These are phyloP conservation scores for Lontra canadensis DNA, from an alignment of 2,113 vertebrate genomes.

Conservation along the genomic window DNA sequence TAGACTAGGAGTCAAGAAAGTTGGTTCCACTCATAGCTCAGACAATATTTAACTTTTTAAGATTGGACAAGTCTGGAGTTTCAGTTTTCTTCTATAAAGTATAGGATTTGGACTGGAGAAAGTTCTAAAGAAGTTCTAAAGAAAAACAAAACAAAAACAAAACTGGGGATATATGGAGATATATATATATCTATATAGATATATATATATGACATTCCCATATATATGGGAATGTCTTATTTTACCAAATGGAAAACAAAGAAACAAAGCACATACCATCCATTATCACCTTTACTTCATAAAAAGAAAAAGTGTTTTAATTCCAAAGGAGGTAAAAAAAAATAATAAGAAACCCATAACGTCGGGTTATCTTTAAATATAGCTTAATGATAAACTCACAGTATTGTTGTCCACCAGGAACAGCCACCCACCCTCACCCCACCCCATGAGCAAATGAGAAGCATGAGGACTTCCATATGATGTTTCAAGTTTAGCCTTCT, in stretches of 20 bases:
- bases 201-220: too few species aligned
- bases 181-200: neutral
- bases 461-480: neutral
- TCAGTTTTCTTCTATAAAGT: neutral
- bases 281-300: neutral
- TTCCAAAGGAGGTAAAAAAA: neutral
- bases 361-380: neutral
- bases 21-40: neutral
- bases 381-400: neutral
- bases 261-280: neutral
- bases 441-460: neutral
- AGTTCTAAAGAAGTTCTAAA: neutral
- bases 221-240: neutral
- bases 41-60: neutral
- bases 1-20: neutral
- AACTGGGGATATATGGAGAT: neutral
- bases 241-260: conserved; percentile 41
- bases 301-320: conserved; percentile 34
- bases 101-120: neutral
- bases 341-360: neutral
- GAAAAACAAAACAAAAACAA: neutral
- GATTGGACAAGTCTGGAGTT: neutral
- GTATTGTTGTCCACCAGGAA: neutral
- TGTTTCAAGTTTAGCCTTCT: neutral
- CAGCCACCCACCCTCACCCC: too few species aligned